phyloP scores from a whole-genome alignment of 1,140 invertebrate genomes.

The Lycorma delicatula region DNA sequence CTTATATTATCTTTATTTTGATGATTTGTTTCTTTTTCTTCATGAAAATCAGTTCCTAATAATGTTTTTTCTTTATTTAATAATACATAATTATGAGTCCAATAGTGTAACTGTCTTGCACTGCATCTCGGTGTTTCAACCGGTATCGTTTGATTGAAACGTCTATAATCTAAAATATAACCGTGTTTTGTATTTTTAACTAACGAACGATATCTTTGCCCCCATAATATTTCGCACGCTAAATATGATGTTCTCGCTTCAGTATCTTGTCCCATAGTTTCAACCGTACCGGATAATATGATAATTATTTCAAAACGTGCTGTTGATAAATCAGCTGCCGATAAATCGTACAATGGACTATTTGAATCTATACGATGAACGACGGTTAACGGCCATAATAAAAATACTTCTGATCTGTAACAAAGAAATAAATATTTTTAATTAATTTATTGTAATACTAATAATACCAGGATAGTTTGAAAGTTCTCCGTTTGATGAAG shows the following conservation, averaged over 20 bases:
- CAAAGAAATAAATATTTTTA: constrained; percentile 30
- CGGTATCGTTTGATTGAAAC: constrained; percentile 84
- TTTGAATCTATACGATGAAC: constrained; percentile 40
- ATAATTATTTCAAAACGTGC: constrained; percentile 81
- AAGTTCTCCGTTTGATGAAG: neutral
- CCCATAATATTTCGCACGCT: constrained; percentile 77
- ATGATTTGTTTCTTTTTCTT: neutral
- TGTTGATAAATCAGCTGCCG: constrained; percentile 45
- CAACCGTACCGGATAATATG: constrained; percentile 70
- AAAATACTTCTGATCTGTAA: constrained; percentile 40
- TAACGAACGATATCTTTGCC: constrained; percentile 69
- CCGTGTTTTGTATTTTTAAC: constrained; percentile 46
- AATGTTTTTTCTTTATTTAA: neutral
- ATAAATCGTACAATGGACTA: constrained; percentile 49
- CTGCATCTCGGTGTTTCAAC: constrained; percentile 86
- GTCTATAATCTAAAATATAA: constrained; percentile 87
- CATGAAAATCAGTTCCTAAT: neutral
- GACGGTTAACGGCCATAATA: constrained; percentile 55
- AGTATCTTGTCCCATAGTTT: constrained; percentile 64
- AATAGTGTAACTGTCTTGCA: constrained; percentile 58
- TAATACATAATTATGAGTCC: neutral
- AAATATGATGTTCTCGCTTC: constrained; percentile 71
- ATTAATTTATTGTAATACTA: constrained; percentile 33
- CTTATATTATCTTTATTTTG: neutral
- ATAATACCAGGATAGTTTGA: constrained; percentile 16